Evolutionary conservation across 2,113 vertebrate genomes (phyloP), one percentile per base, ranked within the genome.

Genomic region (Hemicordylus capensis): DNA sequence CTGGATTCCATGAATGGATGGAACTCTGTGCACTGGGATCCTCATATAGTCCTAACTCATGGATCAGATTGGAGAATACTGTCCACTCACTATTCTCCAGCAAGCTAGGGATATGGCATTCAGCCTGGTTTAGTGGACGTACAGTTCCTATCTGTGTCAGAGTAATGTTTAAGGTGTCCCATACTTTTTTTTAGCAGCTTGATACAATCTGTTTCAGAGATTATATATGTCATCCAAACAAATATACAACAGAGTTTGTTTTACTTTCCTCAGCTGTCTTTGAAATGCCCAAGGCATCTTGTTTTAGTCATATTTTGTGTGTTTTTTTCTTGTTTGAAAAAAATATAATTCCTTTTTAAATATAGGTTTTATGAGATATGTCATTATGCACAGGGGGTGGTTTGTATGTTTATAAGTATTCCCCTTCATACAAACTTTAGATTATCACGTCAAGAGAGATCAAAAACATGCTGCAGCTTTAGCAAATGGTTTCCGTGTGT

Each of bases 211-310:
- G 3, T 76, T 56, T 42, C 6, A 28, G n/a, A 59, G 28, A 51
- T 22, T 84, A 19, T 44, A 19, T 44, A 20, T 72, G 10, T 22
- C 39, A 56, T 54, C 17, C 56, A 76, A 34, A 44, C 83, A 88
- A 92, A 86, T 87, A 66, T 46, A 80, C 10, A 75, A 58, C 89
- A 73, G n/a, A n/a, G n/a, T 81, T 48, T 87, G 82, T 80, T 83
- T 86, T 48, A 83, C 42, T 19, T 80, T 81, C 87, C 81, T 77
- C 44, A 76, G 12, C 73, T 11, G 61, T 31, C 73, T 81, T 56
- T 1, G 6, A 28, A 83, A n/a, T 37, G 64, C 51, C 67, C 46
- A 5, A 56, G 59, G 28, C 34, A 48, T 19, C 42, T 4, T 64
- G 44, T 39, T 82, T 82, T 85, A 81, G 3, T 28, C 1, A 9